Base-by-base conservation (phyloP, 2,888 invertebrate genomes). In the Pammene fasciana region DNA sequence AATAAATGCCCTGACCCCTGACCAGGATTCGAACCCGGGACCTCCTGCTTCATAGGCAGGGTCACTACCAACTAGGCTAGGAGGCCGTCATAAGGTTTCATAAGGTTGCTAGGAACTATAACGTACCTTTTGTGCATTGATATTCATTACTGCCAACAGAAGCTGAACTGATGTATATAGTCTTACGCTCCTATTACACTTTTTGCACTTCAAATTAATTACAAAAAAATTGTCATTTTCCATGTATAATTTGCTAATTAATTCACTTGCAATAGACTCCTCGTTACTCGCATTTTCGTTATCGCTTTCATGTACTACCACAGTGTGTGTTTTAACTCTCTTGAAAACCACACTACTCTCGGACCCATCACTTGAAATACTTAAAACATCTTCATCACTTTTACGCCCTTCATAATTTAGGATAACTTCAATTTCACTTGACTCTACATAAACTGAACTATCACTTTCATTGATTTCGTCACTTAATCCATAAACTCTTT, bases 71-170 rank as follows among this genome's bases (percentile, higher is more conserved):
- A 36, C 36, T 36, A 36, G 7, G 5, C 36, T 6, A 36, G 7
- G 5, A 4, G 4, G 36, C 7, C 36, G 36, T 36, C 36, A 36
- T 7, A 36, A 4, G 4, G 7, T 7, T 36, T 36, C 4, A 36
- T 36, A 36, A 36, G 4, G 4, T 36, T 36, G 5, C 36, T 36
- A 6, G 7, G 36, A 36, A 36, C 36, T 38, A 38, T 9, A 34
- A 54, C 54, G 26, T 34, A 59, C 59, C 59, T 59, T 45, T 59
- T 59, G 26, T 5, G 45, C 45, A 10, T 26, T 14, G n/a, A 45
- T 59, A 34, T 45, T 26, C 45, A 59, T 26, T n/a, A 45, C 26
- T 10, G 59, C 34, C 2, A 10, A 26, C 9, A 59, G 34, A 59
- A 45, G 43, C 1, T 45, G 26, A 45, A 34, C 14, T n/a, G 59